These are phyloP conservation scores for Eilema sororculum DNA, from an alignment of 2,888 invertebrate genomes.

Conservation along the genomic window DNA sequence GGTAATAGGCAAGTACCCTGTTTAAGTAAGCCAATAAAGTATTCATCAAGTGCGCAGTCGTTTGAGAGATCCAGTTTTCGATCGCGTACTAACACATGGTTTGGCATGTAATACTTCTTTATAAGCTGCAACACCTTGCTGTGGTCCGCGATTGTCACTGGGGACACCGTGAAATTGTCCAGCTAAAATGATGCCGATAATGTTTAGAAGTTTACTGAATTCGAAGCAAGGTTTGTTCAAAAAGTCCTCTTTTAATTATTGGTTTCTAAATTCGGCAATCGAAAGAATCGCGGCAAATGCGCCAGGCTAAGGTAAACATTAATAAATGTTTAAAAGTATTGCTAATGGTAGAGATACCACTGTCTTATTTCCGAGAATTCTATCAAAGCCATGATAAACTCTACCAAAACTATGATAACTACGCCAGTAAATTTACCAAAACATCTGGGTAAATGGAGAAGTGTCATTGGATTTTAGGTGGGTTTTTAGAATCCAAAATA, in stretches of 20 bases:
- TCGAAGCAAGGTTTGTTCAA: no score
- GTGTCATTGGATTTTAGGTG: no score
- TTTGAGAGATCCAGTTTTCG: slow-evolving; percentile 67
- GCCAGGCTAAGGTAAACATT: no score
- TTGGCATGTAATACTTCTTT: slow-evolving; percentile 68
- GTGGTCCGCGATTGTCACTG: slow-evolving; percentile 59
- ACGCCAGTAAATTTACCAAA: no score
- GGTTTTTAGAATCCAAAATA: no score
- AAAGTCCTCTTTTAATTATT: no score
- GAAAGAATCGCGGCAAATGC: neutral
- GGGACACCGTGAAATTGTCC: slow-evolving; percentile 59
- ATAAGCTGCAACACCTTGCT: slow-evolving; percentile 63
- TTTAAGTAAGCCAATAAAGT: slow-evolving; percentile 68
- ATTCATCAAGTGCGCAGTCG: slow-evolving; percentile 76
- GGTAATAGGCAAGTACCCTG: slow-evolving; percentile 61
- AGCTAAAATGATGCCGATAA: slow-evolving; percentile 49
- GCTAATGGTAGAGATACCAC: neutral
- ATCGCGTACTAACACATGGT: slow-evolving; percentile 75
- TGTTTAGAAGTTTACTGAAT: slow-evolving; percentile 45
- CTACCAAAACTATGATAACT: no score
- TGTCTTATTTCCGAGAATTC: neutral
- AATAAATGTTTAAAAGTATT: no score
- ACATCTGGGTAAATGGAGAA: no score
- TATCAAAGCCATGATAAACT: no score
- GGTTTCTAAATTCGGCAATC: neutral